These are phyloP conservation scores for Momotus momota DNA, from an alignment of 2,797 vertebrate genomes.

Conservation along the genomic window DNA sequence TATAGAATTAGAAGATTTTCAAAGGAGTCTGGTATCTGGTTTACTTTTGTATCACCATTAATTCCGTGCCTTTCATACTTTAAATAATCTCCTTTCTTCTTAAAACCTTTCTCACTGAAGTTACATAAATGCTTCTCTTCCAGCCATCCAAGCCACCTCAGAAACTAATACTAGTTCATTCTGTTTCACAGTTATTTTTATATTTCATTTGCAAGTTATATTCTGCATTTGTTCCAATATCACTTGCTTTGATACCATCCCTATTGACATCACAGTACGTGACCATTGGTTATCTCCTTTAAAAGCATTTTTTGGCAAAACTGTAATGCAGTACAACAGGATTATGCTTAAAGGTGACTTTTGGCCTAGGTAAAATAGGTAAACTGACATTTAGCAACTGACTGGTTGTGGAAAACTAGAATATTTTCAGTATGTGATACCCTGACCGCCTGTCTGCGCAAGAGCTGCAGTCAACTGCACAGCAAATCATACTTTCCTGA, in stretches of 20 bases:
- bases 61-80: not conserved
- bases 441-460: not conserved
- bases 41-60: not conserved
- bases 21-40: not conserved
- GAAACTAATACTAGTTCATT: not conserved
- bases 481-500: not conserved
- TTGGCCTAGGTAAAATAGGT: not conserved
- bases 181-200: not conserved
- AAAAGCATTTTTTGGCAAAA: not conserved
- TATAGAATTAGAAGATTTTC: not conserved
- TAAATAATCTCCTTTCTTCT: not conserved
- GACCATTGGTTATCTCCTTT: not conserved
- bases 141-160: not conserved
- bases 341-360: not conserved
- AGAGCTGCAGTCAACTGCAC: not conserved
- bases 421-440: not conserved
- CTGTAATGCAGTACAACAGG: fast-evolving
- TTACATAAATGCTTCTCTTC: not conserved
- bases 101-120: not conserved
- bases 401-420: not conserved
- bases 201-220: not conserved
- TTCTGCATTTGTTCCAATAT: not conserved
- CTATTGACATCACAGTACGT: not conserved
- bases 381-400: not conserved
- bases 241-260: not conserved